phyloP scores from a whole-genome alignment of 1,140 invertebrate species.

The Lasioglossum baleicum region DNA sequence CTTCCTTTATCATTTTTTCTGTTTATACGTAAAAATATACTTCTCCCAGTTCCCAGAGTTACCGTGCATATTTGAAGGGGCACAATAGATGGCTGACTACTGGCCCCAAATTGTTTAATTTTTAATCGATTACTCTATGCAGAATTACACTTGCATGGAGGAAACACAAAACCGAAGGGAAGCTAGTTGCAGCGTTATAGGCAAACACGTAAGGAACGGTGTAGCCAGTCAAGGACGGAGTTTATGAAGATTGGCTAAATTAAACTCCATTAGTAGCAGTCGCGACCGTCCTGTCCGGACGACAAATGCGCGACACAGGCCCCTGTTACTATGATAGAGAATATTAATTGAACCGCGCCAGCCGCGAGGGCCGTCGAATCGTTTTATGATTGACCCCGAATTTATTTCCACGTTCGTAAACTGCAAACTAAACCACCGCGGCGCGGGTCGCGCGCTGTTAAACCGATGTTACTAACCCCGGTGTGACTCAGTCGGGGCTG shows the following conservation, averaged over 20 bases:
- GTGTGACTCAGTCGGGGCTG: background rate
- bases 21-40: too few relatives aligned
- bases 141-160: too few relatives aligned
- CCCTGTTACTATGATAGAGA: constrained; percentile 34
- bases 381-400: constrained; percentile 40
- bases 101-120: too few relatives aligned
- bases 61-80: too few relatives aligned
- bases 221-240: constrained; percentile 42
- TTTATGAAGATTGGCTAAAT: constrained; percentile 52
- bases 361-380: constrained; percentile 25
- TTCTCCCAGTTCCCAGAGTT: too few relatives aligned
- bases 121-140: too few relatives aligned
- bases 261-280: constrained; percentile 46
- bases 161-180: background rate
- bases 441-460: background rate
- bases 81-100: too few relatives aligned
- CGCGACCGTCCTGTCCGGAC: constrained; percentile 19
- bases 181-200: background rate
- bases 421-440: background rate
- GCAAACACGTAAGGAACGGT: constrained; percentile 14
- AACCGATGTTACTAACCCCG: constrained; percentile 6
- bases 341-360: constrained; percentile 29
- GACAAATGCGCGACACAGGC: constrained; percentile 6
- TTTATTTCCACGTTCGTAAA: constrained; percentile 39
- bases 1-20: too few relatives aligned